Evolutionary conservation across 2,888 invertebrate genomes (phyloP).

Genomic region (Bibio marci): DNA sequence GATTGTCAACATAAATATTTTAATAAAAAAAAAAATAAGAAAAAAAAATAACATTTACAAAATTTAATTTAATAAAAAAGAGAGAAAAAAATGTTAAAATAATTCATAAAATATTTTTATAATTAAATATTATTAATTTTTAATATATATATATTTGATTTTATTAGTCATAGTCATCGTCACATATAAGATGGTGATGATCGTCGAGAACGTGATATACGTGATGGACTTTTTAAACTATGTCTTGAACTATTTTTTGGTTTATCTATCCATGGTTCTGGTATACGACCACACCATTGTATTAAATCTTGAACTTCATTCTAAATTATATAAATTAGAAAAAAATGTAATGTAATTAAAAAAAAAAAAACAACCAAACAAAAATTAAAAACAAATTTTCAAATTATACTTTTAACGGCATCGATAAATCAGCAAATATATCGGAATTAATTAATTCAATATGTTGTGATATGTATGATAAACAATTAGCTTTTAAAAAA

Average conservation of each 20-base stretch:
- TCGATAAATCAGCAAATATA: conserved; percentile 22
- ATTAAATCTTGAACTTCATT: conserved; percentile 24
- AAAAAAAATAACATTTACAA: no score
- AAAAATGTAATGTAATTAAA: neutral
- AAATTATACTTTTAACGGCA: conserved; percentile 18
- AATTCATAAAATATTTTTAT: no score
- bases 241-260: conserved; percentile 15
- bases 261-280: conserved; percentile 23
- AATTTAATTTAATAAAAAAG: no score
- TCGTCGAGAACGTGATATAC: conserved; percentile 21
- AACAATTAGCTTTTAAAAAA: conserved; percentile 21
- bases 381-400: neutral
- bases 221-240: conserved; percentile 22
- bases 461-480: conserved; percentile 24
- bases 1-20: no score
- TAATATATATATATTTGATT: no score
- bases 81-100: no score
- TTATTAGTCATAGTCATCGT: conserved; percentile 14
- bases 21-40: no score
- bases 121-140: no score
- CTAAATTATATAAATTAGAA: conserved; percentile 10
- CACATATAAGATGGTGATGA: conserved; percentile 25
- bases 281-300: conserved; percentile 25
- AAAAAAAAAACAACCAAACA: neutral
- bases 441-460: conserved; percentile 20